A percentile compares a stretch with the other conserved stretches of the same genome.
phyloP scores from a whole-genome alignment of 2,113 vertebrate species.

The Apteryx owenii region DNA sequence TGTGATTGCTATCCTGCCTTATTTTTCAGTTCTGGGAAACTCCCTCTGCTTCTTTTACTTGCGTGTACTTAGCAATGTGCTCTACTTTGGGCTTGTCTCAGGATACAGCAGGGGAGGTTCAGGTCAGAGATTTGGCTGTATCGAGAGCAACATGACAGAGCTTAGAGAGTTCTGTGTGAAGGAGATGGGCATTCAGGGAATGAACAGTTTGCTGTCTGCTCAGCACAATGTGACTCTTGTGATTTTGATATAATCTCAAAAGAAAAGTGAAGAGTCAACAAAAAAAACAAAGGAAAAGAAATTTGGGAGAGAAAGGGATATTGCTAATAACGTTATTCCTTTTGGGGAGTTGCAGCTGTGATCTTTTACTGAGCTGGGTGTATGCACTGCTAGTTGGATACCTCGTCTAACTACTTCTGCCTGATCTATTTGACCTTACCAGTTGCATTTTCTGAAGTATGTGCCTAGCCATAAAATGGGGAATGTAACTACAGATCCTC shows the following conservation, averaged over 20 bases:
- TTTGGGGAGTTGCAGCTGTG: neutral
- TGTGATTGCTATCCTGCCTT: neutral
- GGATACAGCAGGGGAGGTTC: neutral
- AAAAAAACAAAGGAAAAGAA: neutral
- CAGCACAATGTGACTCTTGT: fast-evolving
- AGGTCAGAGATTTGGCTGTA: neutral
- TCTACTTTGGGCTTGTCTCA: neutral
- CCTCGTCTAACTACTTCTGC: neutral
- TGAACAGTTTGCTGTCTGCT: neutral
- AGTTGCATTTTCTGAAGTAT: neutral
- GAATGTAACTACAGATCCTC: neutral
- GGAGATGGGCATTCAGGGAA: neutral
- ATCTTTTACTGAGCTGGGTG: neutral
- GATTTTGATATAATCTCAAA: neutral
- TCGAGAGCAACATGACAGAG: neutral
- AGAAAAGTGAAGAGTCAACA: neutral
- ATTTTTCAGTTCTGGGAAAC: neutral
- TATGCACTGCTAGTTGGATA: neutral
- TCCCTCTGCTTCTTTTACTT: neutral
- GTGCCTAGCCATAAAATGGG: fast-evolving
- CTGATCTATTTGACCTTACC: neutral
- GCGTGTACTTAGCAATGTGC: neutral
- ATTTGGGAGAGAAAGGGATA: neutral
- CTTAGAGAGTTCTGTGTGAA: neutral
- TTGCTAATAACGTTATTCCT: neutral